Base-by-base conservation (phyloP, 2,888 invertebrate genomes). In the Xestoiulus laeticollis region DNA sequence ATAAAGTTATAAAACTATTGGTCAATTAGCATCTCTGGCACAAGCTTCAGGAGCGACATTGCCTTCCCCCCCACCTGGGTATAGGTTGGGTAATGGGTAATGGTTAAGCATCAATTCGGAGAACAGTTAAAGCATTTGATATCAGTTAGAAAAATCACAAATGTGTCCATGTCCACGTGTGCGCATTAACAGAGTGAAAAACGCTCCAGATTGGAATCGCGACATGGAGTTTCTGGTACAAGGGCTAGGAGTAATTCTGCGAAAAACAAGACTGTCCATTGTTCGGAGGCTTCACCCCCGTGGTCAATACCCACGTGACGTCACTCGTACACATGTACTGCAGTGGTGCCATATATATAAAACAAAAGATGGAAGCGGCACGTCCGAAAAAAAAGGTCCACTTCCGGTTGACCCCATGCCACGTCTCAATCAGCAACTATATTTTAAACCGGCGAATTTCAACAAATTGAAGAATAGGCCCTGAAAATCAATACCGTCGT, bases 171-270 rank as follows among this genome's bases (percentile, higher is more conserved):
- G 53, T 59, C 53, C 16, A n/a, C 53, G n/a, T n/a, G 53, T n/a
- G 53, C 6, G 22, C n/a, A n/a, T n/a, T 59, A 53, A 53, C 38
- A 38, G n/a, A 59, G 53, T 59, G 53, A 59, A 59, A 59, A 59
- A 59, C 53, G n/a, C 53, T 59, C n/a, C 53, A n/a, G 53, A 59
- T 59, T 59, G n/a, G n/a, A 59, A 59, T 59, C 53, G n/a, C 53
- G 6, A 19, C 6, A 59, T 59, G 4, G 16, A 3, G 2, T n/a
- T 59, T n/a, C n/a, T 3, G n/a, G 38, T 38, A 38, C 38, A 8
- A 8, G 8, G 38, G 38, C 38, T 8, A 38, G 38, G 5, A 8
- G 38, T 8, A 59, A n/a, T 59, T n/a, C n/a, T 59, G 19, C 53
- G 53, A 19, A 5, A n/a, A 19, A 59, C 53, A 59, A 59, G 53